Conservation (phyloP, 2,888 invertebrate species). For the Zygothrica quintamaculata region DNA sequence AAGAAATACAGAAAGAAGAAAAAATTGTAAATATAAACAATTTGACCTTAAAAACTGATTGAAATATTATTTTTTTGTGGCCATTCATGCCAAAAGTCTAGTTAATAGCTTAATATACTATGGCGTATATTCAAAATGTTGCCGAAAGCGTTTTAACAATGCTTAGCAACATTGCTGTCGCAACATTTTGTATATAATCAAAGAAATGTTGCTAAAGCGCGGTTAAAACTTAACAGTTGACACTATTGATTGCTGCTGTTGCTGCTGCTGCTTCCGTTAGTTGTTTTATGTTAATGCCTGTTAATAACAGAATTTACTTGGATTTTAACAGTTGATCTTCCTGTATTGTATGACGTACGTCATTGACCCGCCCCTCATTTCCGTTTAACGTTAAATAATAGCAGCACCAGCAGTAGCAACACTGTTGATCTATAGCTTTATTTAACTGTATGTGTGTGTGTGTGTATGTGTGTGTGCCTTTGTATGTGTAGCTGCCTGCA, state of each 20-base stretch:
- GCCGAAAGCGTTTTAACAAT: not conserved
- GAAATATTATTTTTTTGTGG: not conserved
- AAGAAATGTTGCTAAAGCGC: too few species aligned
- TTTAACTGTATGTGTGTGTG: slow-evolving; percentile 18
- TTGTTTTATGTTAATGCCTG: slow-evolving; percentile 26
- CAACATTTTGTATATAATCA: too few species aligned
- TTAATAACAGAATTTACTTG: slow-evolving; percentile 25
- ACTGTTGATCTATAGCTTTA: slow-evolving; percentile 31
- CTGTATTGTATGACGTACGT: slow-evolving; percentile 30
- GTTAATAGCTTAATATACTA: slow-evolving; percentile 5
- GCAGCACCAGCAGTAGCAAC: slow-evolving; percentile 38
- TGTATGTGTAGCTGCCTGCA: slow-evolving; percentile 13
- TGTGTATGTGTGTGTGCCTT: slow-evolving; percentile 1
- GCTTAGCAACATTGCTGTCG: slow-evolving; percentile 26
- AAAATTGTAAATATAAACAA: slow-evolving; percentile 14
- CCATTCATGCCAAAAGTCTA: not conserved
- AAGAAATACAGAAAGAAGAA: too few species aligned
- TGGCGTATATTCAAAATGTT: slow-evolving; percentile 5
- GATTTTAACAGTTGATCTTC: slow-evolving; percentile 50
- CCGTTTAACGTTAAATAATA: slow-evolving; percentile 36
- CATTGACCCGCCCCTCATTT: slow-evolving; percentile 55
- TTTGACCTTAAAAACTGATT: slow-evolving; percentile 24
- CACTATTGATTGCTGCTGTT: too few species aligned
- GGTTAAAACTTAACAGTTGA: too few species aligned
- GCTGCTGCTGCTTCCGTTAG: slow-evolving; percentile 25